Base-by-base conservation (phyloP, 2,888 invertebrate species). In the Antitype chi region DNA sequence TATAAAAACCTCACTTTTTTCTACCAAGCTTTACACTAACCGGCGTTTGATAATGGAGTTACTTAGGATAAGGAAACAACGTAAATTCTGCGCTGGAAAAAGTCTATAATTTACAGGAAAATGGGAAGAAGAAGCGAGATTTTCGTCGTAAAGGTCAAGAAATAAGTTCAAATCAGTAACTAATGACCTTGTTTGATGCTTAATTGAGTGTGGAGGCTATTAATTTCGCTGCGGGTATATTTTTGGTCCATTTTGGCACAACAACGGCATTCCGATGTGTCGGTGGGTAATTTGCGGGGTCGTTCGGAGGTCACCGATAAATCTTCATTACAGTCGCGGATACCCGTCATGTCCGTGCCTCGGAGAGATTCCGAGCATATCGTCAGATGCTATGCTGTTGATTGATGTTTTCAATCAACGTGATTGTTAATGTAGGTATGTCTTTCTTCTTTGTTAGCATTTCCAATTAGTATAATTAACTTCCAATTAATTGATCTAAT, bases 271-370 rank as follows among this genome's bases (percentile, higher is more conserved):
- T 87, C 85, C 87, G 53, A 85, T 81, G 84, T 87, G 88, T 88
- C 89, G 80, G 86, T 82, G 83, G 88, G 85, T 86, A 90, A 89
- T 90, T 89, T 88, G 87, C 84, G 87, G 84, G 85, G 85, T 78
- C 87, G 86, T 84, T 86, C 83, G 75, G 88, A 88, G 89, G 89
- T 89, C 89, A 74, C 78, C 85, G 78, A 92, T 92, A 92, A 89
- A 91, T 92, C 92, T 92, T 91, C 91, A 92, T 92, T 92, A 91
- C 80, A 74, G 80, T 67, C 72, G 87, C 81, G 89, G 87, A 86
- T 86, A 85, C 81, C 77, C 73, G 86, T 80, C 85, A 85, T 86
- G 88, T 89, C 85, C 79, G 85, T 76, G 82, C 80, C 81, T 81
- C 82, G 84, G 78, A 76, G 84, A 86, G 85, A 86, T 88, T 88